phyloP scores from a whole-genome alignment of 2,888 invertebrate genomes.

The Cantharis flavilabris region DNA sequence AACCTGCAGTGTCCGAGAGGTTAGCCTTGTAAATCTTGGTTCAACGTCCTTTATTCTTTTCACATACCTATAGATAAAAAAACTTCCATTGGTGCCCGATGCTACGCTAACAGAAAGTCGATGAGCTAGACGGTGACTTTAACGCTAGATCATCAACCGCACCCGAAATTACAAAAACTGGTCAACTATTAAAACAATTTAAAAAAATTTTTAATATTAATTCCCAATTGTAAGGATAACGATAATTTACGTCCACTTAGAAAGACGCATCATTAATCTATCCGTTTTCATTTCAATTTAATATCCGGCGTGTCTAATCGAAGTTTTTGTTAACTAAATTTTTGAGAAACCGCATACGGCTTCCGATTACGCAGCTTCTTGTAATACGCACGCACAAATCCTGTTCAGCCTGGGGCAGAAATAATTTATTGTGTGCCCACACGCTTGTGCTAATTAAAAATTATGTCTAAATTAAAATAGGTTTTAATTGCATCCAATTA shows the following conservation, averaged over 20 bases:
- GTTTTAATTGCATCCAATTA: neutral
- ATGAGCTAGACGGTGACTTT: conserved; percentile 19
- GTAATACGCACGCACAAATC: conserved; percentile 21
- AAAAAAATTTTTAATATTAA: neutral
- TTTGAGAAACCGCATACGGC: conserved; percentile 16
- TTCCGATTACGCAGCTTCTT: conserved; percentile 27
- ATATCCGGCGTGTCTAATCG: conserved; percentile 3
- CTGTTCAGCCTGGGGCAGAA: conserved; percentile 16
- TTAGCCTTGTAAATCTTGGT: conserved; percentile 24
- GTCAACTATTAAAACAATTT: neutral
- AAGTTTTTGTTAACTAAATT: conserved; percentile 8
- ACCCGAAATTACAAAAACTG: conserved; percentile 10
- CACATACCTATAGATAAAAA: conserved; percentile 8
- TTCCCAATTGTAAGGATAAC: neutral
- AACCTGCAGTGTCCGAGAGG: conserved; percentile 13
- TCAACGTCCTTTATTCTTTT: conserved; percentile 27
- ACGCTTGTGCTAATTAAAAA: neutral
- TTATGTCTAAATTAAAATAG: neutral
- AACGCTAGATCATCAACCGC: conserved; percentile 16
- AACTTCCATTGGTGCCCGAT: conserved; percentile 19
- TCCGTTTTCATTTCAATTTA: neutral
- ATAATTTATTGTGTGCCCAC: conserved; percentile 10
- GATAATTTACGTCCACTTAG: neutral
- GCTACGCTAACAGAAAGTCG: conserved; percentile 9
- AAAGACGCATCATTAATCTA: neutral